phyloP scores from a whole-genome alignment of 2,888 invertebrate species.

The Gortyna flavago region DNA sequence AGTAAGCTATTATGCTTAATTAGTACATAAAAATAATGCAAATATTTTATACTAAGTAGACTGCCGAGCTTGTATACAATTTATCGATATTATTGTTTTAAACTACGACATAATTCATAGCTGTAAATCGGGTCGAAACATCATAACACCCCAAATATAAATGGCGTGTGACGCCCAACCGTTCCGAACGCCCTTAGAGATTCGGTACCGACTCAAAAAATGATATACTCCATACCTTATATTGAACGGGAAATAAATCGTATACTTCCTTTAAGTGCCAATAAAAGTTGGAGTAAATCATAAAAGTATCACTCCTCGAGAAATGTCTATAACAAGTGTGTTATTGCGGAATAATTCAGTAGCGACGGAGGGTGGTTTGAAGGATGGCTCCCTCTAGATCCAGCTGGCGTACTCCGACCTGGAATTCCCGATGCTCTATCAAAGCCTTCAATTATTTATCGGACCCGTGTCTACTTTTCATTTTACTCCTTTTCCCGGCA shows the following conservation, averaged over 20 bases:
- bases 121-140: conserved; percentile 67
- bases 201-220: conserved; percentile 85
- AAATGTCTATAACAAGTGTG: conserved; percentile 90
- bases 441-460: conserved; percentile 90
- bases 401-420: conserved; percentile 79
- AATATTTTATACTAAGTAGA: conserved; percentile 28
- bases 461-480: conserved; percentile 90
- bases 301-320: conserved; percentile 89
- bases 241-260: conserved; percentile 90
- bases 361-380: conserved; percentile 86
- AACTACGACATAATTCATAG: conserved; percentile 62
- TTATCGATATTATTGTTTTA: conserved; percentile 63
- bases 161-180: conserved; percentile 83
- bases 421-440: conserved; percentile 88
- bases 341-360: conserved; percentile 90
- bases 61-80: conserved; percentile 24
- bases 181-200: conserved; percentile 79
- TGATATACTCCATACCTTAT: conserved; percentile 88
- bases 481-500: conserved; percentile 87
- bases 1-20: conserved; percentile 3
- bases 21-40: conserved; percentile 6
- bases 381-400: conserved; percentile 88
- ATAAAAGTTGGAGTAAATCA: conserved; percentile 90
- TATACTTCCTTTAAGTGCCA: conserved; percentile 90
- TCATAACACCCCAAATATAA: conserved; percentile 74